Evolutionary conservation across 2,888 invertebrate species (phyloP), one percentile per base, ranked within the genome.

Genomic region (Meganola albula): DNA sequence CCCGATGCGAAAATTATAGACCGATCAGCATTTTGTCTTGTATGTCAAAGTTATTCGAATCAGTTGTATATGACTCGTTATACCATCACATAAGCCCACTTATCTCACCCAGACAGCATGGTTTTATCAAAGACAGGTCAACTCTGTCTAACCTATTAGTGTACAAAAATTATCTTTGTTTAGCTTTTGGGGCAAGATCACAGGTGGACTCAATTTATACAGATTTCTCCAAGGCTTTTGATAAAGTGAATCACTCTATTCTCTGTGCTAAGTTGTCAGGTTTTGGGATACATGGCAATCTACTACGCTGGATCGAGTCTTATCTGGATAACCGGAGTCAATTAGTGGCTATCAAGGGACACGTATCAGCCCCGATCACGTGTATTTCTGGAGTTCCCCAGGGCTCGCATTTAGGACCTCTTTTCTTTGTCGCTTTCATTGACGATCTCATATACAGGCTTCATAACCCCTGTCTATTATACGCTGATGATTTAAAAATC

Each of bases 361-460:
- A 13, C 14, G 4, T 13, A 2, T 42, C 44, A 5, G 5, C 27
- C 3, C 31, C 43, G 10, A 11, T 36, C 4, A 0, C 7, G 1
- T 23, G 37, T 0, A 12, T 29, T 4, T 40, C 37, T 3, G 42
- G 44, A 6, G 42, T 42, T 3, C 41, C 37, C 0, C 47, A 48
- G 22, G 47, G 42, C 0, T 44, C 44, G 0, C 34, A 45, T 16
- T 23, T 48, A 3, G 43, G 48, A 1, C 48, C 43, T 2, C 24
- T 45, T 0, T 18, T 45, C 5, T 48, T 43, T 25, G 14, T 34
- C 5, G 10, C 41, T 10, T 45, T 38, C 16, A 25, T 45, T 1
- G 43, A 45, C 10, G 39, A 40, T 10, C 10, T 44, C 7, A 12
- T 26, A 5, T 5, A 24, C 9, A 13, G 18, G 1, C 9, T 33